A percentile compares a stretch with the other conserved stretches of the same genome.
Evolutionary conservation across 2,888 invertebrate genomes (phyloP).

Genomic region (Athetis lepigone): DNA sequence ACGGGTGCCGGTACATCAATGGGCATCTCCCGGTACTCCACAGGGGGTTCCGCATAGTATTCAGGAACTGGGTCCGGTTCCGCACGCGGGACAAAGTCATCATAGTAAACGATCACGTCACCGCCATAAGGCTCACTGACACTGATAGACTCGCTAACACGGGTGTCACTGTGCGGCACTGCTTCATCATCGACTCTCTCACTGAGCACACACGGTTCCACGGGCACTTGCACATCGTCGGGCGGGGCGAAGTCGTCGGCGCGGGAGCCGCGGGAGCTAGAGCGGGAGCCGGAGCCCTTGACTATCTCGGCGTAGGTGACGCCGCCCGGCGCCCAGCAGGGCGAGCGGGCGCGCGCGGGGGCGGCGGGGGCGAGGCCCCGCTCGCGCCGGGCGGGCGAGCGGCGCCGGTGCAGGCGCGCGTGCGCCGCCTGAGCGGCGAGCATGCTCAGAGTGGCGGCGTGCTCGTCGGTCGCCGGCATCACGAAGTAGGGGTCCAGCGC

Average conservation of each 20-base stretch:
- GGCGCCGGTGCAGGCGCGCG: conserved; percentile 69
- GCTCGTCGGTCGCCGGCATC: conserved; percentile 91
- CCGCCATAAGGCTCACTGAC: conserved; percentile 80
- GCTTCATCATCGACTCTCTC: conserved; percentile 66
- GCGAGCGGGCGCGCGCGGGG: conserved; percentile 55
- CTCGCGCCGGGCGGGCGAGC: conserved; percentile 85
- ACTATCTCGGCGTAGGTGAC: conserved; percentile 95
- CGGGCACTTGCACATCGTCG: conserved; percentile 69
- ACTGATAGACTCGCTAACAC: conserved; percentile 77
- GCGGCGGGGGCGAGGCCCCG: conserved; percentile 55
- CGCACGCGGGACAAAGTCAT: conserved; percentile 53
- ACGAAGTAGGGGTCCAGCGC: conserved; percentile 94
- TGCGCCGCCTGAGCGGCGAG: conserved; percentile 87
- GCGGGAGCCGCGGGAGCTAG: conserved; percentile 77
- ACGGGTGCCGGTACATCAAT: conserved; percentile 53
- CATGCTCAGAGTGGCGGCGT: conserved; percentile 88
- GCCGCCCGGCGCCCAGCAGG: conserved; percentile 94
- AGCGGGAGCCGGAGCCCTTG: conserved; percentile 90
- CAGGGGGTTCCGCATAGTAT: conserved; percentile 60
- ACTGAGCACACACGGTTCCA: conserved; percentile 71
- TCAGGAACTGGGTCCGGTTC: conserved; percentile 55
- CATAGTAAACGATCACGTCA: conserved; percentile 71
- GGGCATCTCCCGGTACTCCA: conserved; percentile 65
- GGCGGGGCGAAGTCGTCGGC: conserved; percentile 61
- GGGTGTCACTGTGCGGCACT: conserved; percentile 71